Base-by-base conservation (phyloP, 2,888 invertebrate species). In the Aleiodes alternator region DNA sequence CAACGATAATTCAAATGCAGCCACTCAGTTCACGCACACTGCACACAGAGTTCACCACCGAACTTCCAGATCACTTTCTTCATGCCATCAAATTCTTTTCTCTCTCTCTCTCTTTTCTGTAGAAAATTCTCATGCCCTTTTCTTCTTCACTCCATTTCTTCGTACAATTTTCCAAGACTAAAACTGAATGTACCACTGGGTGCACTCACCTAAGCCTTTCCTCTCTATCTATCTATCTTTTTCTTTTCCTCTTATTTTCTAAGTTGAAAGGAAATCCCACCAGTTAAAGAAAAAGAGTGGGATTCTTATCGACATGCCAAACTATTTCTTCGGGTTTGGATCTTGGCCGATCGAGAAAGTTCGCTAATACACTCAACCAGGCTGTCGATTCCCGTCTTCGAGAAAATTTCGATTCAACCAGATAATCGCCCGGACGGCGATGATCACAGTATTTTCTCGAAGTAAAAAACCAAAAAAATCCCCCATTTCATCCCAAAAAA, bases 241-340 rank as follows among this genome's bases (percentile, higher is more conserved):
- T n/a, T 70, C 55, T 50, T 34, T 43, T 53, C 66, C 59, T 56
- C 68, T 16, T 68, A 9, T 23, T 12, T 12, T n/a, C 48, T 50
- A 34, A 59, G 43, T 72, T 48, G 69, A 70, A 76, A 76, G 69
- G 69, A 76, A 79, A 76, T 78, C 74, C 77, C 76, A 74, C 76
- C 73, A 70, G 57, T 78, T 76, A 48, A 75, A 64, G 48, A 64
- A 16, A 76, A 50, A 55, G 70, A 57, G 73, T 73, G 57, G 76
- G 78, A 80, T 80, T 77, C 69, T 80, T 80, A 80, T 80, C 78
- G 78, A 50, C 59, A 74, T 74, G 50, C 72, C 75, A 66, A 76
- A 74, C 77, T 73, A 78, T 77, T 78, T 71, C 68, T 72, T 71
- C 72, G 73, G 77, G 76, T 79, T 76, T 77, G 9, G 34, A 6